Percentiles rank a stretch among this genome's conserved stretches.
These are phyloP conservation scores for Tiliacea aurago DNA, from an alignment of 2,888 invertebrate genomes.

Conservation along the genomic window DNA sequence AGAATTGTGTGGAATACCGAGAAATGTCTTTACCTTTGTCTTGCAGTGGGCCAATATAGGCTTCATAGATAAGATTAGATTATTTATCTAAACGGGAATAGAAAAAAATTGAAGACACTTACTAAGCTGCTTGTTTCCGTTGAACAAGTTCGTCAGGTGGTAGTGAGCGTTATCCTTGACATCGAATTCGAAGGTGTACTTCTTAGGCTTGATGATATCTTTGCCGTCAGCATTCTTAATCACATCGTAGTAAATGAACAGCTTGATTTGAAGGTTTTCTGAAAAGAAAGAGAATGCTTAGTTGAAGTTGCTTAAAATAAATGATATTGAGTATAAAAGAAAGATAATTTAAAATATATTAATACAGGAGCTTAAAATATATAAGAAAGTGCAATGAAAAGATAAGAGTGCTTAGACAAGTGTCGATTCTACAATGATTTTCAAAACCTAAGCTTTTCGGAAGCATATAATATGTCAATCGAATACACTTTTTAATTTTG, in stretches of 20 bases:
- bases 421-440: not conserved
- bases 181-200: constrained; percentile 68
- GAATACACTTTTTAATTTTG: not conserved
- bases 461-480: not conserved
- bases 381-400: not conserved
- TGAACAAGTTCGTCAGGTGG: constrained; percentile 70
- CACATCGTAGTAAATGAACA: constrained; percentile 41
- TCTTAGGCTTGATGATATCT: constrained; percentile 60
- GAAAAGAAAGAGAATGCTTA: not conserved
- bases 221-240: constrained; percentile 50
- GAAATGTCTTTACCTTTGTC: no score
- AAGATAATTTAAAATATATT: not conserved
- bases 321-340: not conserved
- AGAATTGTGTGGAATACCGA: not conserved
- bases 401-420: not conserved
- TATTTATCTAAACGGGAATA: not conserved
- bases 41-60: no score
- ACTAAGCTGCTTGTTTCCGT: constrained; percentile 65
- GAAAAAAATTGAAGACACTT: constrained; percentile 19
- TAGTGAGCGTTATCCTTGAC: constrained; percentile 71
- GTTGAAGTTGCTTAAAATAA: not conserved
- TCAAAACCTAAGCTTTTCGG: not conserved
- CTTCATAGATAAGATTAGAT: no score
- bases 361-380: not conserved
- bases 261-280: constrained; percentile 51